phyloP scores from a whole-genome alignment of 35 echinoderm and acorn worm genomes.

The Lytechinus pictus region DNA sequence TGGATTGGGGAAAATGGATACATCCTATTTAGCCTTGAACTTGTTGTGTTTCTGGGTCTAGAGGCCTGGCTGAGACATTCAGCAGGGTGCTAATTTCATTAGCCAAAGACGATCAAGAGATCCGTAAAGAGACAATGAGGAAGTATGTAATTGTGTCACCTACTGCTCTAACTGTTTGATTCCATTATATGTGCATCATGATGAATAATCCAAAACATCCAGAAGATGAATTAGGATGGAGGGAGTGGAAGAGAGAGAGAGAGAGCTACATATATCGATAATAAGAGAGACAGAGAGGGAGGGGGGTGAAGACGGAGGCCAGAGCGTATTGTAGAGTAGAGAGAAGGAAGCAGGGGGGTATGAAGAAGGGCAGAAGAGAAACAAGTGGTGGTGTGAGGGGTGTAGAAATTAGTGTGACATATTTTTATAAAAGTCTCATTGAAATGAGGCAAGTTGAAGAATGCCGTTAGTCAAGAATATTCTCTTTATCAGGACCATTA shows the following conservation, averaged over 20 bases:
- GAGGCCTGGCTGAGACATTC: background rate
- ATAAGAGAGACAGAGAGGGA: background rate
- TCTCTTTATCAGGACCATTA: too few relatives aligned
- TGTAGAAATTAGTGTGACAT: too few relatives aligned
- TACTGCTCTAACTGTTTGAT: background rate
- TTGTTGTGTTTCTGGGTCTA: background rate
- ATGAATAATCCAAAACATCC: slow-evolving; percentile 12
- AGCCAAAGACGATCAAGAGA: background rate
- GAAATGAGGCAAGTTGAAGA: too few relatives aligned
- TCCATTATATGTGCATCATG: background rate
- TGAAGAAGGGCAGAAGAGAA: too few relatives aligned
- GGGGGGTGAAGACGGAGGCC: too few relatives aligned
- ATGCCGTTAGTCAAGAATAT: too few relatives aligned
- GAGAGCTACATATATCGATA: background rate
- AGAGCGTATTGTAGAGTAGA: too few relatives aligned
- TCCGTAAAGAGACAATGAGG: background rate
- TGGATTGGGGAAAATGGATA: background rate
- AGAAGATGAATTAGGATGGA: background rate
- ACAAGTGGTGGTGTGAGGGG: too few relatives aligned
- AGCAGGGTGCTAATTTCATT: background rate
- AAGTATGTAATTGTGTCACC: background rate
- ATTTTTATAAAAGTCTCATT: too few relatives aligned
- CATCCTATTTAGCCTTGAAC: background rate
- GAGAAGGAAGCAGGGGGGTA: too few relatives aligned
- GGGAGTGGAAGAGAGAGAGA: background rate